Evolutionary conservation across 2,888 invertebrate genomes (phyloP), one percentile per base, ranked within the genome.

Genomic region (Dinocampus coccinellae): DNA sequence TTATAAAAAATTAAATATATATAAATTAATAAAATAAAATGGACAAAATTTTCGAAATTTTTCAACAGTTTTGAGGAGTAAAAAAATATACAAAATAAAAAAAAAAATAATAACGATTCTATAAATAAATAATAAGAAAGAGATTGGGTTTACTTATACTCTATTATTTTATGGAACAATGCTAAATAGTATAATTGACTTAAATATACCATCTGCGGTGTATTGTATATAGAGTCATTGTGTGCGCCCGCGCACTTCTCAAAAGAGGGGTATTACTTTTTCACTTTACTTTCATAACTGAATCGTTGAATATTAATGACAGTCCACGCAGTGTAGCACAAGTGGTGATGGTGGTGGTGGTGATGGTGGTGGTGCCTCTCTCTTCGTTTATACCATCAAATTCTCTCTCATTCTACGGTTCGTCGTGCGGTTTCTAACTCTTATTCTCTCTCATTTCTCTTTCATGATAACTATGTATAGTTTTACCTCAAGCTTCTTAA

Each of bases 281-380:
- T 85, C 85, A 85, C 85, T 85, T 85, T 85, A 85, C 85, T 85
- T 85, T 85, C 85, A 85, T 85, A 85, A 85, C 85, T 84, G 84
- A 84, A 84, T 80, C 81, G 85, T 85, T 85, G 85, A 85, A 85
- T 85, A 85, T 85, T 85, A 85, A 85, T 85, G 85, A 78, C 79
- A 78, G 79, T 79, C 77, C 80, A 82, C 79, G 55, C 75, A n/a
- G n/a, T n/a, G n/a, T n/a, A n/a, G n/a, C n/a, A n/a, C n/a, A n/a
- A n/a, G n/a, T n/a, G n/a, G n/a, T n/a, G n/a, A n/a, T n/a, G 78
- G 79, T 78, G 77, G 75, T 39, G 39, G 39, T 39, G 79, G 79
- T 76, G 75, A 78, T 75, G 80, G 39, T 55, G 73, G 60, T 52
- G 53, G 24, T 66, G 55, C 57, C 47, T 66, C 47, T 34, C 57